Conservation (phyloP, 2,888 invertebrate genomes). For the Lycia hirtaria region DNA sequence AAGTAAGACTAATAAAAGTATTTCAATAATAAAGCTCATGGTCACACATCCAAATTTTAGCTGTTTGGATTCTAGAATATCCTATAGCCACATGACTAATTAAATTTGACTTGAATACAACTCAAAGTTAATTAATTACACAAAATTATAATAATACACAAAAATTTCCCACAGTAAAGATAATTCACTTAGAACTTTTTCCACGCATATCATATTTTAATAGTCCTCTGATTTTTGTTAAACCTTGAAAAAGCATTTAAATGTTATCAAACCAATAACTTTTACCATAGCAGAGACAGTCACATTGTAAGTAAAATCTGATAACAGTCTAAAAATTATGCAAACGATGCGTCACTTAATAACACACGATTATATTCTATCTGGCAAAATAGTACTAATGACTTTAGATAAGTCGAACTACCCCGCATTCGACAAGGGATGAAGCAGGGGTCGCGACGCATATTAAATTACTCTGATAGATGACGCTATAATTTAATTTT, state of each 20-base stretch:
- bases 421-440: constrained; percentile 63
- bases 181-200: not conserved
- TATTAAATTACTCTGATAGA: constrained; percentile 83
- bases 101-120: too few relatives aligned
- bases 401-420: constrained; percentile 75
- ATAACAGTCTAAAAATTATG: constrained; percentile 29
- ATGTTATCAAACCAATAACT: not conserved
- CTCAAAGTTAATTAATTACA: too few relatives aligned
- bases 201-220: not conserved
- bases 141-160: too few relatives aligned
- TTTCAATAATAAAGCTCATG: too few relatives aligned
- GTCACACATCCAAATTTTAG: too few relatives aligned
- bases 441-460: constrained; percentile 48
- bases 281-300: not conserved
- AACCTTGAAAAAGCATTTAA: not conserved
- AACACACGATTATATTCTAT: constrained; percentile 27
- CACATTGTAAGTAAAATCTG: constrained; percentile 14
- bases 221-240: not conserved
- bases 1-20: too few relatives aligned
- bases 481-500: constrained; percentile 79
- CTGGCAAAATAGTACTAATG: constrained; percentile 53
- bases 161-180: not conserved
- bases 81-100: too few relatives aligned
- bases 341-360: constrained; percentile 34
- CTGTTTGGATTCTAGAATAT: too few relatives aligned